Percentiles rank a stretch among this genome's conserved stretches.
These are phyloP conservation scores for Conomelus anceps DNA, from an alignment of 2,888 invertebrate species.

Conservation along the genomic window DNA sequence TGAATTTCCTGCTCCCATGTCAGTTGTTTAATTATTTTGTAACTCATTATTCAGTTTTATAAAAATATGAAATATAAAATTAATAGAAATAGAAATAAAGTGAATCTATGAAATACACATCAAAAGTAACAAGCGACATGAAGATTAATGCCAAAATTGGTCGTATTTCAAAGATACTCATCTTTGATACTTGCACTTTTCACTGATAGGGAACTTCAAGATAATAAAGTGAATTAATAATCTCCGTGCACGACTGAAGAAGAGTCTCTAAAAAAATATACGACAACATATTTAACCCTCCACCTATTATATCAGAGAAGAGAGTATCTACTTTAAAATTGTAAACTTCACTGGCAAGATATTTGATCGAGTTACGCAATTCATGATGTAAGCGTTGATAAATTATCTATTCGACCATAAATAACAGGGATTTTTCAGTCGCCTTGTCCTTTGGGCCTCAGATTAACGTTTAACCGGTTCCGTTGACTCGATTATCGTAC, in stretches of 20 bases:
- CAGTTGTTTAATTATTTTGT: no score
- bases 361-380: not conserved
- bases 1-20: no score
- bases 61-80: no score
- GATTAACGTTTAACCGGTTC: not conserved
- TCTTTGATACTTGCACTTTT: not conserved
- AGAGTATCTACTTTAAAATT: not conserved
- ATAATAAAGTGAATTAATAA: not conserved
- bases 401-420: not conserved
- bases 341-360: not conserved
- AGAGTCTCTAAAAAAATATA: not conserved
- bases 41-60: no score
- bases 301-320: not conserved
- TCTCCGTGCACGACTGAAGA: not conserved
- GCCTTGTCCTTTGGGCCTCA: not conserved
- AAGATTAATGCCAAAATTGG: no score
- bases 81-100: no score
- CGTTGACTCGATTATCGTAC: not conserved
- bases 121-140: no score
- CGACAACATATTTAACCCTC: not conserved
- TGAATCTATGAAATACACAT: no score
- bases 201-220: not conserved
- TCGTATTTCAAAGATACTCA: not conserved
- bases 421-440: not conserved
- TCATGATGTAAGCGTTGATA: not conserved